Conservation (phyloP, 1,140 invertebrate species). For the Drosophila kikkawai region DNA sequence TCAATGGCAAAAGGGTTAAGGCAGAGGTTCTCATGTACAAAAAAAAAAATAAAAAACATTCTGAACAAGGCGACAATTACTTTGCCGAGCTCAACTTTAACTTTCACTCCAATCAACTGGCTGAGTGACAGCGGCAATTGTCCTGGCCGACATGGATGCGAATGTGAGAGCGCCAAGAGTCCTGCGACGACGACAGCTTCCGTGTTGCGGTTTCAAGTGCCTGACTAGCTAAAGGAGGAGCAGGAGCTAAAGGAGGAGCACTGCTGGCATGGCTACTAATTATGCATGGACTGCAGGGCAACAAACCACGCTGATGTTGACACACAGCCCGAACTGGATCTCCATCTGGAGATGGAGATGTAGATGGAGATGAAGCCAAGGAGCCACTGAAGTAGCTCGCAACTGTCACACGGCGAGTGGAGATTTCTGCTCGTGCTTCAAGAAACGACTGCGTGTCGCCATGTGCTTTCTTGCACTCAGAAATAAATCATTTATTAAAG, state of each 20-base stretch:
- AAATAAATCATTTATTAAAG: neutral
- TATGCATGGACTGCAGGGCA: constrained; percentile 73
- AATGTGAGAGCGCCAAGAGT: constrained; percentile 42
- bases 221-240: constrained; percentile 31
- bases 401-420: constrained; percentile 69
- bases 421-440: constrained; percentile 37
- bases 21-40: neutral
- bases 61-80: constrained; percentile 50
- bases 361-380: constrained; percentile 24
- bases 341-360: constrained; percentile 23
- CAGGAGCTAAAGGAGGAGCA: neutral
- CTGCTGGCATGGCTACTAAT: constrained; percentile 57
- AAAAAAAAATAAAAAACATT: neutral
- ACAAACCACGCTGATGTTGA: constrained; percentile 61
- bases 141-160: constrained; percentile 40
- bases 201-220: constrained; percentile 66
- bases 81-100: constrained; percentile 56
- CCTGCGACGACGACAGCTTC: constrained; percentile 60
- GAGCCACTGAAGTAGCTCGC: constrained; percentile 65
- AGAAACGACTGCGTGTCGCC: constrained; percentile 1
- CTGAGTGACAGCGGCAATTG: constrained; percentile 61
- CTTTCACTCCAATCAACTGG: constrained; percentile 67
- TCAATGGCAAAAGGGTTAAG: constrained; percentile 34
- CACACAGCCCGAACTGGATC: constrained; percentile 43
- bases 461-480: neutral